Conservation (phyloP, 2,113 vertebrate species). For the Tragelaphus scriptus region DNA sequence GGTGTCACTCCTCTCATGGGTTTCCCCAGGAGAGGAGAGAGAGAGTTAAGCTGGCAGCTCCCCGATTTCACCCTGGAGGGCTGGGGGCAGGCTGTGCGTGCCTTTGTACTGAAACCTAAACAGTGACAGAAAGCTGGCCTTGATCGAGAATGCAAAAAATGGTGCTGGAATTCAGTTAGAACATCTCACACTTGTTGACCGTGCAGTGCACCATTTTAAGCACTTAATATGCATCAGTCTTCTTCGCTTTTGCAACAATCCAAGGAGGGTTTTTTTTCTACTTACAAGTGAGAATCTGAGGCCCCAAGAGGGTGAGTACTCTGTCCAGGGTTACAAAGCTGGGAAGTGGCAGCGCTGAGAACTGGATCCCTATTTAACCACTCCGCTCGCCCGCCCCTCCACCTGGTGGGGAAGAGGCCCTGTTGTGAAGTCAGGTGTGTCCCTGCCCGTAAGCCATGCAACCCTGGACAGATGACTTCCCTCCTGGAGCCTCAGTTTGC, state of each 20-base stretch:
- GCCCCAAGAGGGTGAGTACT: background rate
- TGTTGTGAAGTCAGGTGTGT: background rate
- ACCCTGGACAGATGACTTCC: background rate
- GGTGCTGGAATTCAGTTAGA: background rate
- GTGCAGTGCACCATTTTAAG: background rate
- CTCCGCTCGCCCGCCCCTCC: background rate
- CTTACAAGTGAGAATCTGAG: background rate
- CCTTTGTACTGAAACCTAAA: background rate
- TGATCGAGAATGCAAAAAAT: background rate
- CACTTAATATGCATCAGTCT: background rate
- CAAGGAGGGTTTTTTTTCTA: background rate
- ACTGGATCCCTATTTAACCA: background rate
- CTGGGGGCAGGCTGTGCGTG: background rate
- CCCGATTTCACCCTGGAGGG: background rate
- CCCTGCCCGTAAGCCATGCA: background rate
- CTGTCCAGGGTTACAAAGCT: background rate
- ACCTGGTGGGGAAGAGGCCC: no score
- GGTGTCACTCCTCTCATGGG: background rate
- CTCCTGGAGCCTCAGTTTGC: background rate
- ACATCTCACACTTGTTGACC: background rate
- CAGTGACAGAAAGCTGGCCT: background rate
- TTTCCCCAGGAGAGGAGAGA: background rate
- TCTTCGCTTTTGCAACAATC: background rate
- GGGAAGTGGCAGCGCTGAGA: background rate
- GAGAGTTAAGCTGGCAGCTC: background rate